phyloP scores from a whole-genome alignment of 2,797 vertebrate species.

The Myripristis jacobus region DNA sequence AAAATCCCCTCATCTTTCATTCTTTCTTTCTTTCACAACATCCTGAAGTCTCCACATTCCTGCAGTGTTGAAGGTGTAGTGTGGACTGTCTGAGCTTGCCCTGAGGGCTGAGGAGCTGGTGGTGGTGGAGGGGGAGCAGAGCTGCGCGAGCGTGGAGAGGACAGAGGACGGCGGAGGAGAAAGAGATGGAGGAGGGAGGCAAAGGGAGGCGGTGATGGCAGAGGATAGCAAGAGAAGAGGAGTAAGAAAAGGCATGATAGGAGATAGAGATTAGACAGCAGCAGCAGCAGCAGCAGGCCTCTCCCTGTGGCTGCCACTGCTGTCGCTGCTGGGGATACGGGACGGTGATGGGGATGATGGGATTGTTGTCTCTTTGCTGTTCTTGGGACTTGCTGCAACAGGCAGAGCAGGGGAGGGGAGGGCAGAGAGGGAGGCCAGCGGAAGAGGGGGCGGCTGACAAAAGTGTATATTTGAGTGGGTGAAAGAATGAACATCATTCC shows the following conservation, averaged over 20 bases:
- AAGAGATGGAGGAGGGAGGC: not conserved
- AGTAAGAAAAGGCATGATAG: not conserved
- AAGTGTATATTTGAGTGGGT: not conserved
- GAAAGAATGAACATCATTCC: too few relatives aligned
- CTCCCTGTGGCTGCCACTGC: not conserved
- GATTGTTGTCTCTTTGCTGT: not conserved
- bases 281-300: constrained; percentile 9
- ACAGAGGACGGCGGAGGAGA: not conserved
- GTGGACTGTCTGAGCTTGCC: constrained; percentile 63
- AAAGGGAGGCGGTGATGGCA: constrained; percentile 9
- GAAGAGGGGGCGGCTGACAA: too few relatives aligned
- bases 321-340: not conserved
- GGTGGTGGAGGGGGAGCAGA: not conserved
- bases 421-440: too few relatives aligned
- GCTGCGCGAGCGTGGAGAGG: constrained; percentile 8
- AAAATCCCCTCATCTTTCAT: constrained; percentile 12
- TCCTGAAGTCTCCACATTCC: constrained; percentile 60
- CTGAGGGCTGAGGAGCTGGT: not conserved
- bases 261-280: constrained; percentile 5
- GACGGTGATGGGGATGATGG: not conserved
- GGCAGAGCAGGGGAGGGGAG: not conserved
- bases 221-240: constrained; percentile 30
- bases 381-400: not conserved
- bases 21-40: constrained; percentile 33
- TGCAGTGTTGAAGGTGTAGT: constrained; percentile 40